Evolutionary conservation across 2,888 invertebrate genomes (phyloP).

Genomic region (Colostygia pectinataria): DNA sequence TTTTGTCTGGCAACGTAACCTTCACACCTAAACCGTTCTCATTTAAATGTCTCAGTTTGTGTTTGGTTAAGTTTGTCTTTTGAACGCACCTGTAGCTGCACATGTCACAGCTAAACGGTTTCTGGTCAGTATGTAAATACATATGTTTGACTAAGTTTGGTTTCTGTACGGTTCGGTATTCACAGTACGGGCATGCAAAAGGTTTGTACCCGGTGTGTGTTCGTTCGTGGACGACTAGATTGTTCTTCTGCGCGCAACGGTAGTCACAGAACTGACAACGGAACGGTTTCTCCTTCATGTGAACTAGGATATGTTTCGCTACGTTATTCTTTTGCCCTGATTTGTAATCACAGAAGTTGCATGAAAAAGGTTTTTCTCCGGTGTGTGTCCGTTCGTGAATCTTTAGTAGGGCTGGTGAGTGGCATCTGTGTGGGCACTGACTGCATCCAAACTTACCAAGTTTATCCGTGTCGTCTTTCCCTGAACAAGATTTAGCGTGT

Average conservation of each 20-base stretch:
- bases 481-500: slow-evolving; percentile 60
- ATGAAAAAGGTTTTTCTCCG: slow-evolving; percentile 75
- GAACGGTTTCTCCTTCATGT: slow-evolving; percentile 79
- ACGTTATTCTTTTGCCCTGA: slow-evolving; percentile 80
- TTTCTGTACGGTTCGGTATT: slow-evolving; percentile 77
- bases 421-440: slow-evolving; percentile 74
- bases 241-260: slow-evolving; percentile 77
- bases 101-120: slow-evolving; percentile 75
- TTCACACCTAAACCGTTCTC: slow-evolving; percentile 64
- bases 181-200: slow-evolving; percentile 75
- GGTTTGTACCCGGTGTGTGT: slow-evolving; percentile 80
- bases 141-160: slow-evolving; percentile 79
- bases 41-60: slow-evolving; percentile 72
- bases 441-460: slow-evolving; percentile 68
- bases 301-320: slow-evolving; percentile 76
- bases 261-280: slow-evolving; percentile 78
- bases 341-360: slow-evolving; percentile 76
- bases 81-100: slow-evolving; percentile 77
- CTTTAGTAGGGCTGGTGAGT: slow-evolving; percentile 76
- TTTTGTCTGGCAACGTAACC: slow-evolving; percentile 47
- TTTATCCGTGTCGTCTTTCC: slow-evolving; percentile 53
- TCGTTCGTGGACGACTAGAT: slow-evolving; percentile 75
- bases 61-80: slow-evolving; percentile 76
- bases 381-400: slow-evolving; percentile 77
- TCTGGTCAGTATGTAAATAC: slow-evolving; percentile 78